phyloP scores from a whole-genome alignment of 2,797 vertebrate genomes.

The Delichon dasypus region DNA sequence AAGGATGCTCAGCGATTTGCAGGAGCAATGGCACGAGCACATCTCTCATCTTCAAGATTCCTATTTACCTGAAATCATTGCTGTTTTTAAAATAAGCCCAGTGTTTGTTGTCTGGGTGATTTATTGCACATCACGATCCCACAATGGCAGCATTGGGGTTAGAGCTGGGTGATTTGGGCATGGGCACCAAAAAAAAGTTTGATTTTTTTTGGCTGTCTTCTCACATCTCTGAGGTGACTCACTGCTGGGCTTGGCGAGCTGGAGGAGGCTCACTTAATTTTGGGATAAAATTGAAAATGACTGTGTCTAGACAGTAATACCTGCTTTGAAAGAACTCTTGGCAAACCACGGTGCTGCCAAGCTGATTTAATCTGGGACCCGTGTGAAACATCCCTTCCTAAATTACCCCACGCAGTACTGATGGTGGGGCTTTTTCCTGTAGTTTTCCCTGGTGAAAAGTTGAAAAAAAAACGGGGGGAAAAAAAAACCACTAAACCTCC shows the following conservation, averaged over 20 bases:
- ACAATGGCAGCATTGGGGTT: accelerated
- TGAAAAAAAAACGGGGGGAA: not conserved
- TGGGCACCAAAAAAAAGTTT: accelerated
- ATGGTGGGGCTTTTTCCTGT: not conserved
- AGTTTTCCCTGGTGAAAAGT: not conserved
- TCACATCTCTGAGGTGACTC: not conserved
- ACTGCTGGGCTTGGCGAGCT: not conserved
- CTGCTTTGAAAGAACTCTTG: not conserved
- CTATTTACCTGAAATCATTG: accelerated
- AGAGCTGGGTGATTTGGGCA: not conserved
- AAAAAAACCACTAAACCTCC: not conserved
- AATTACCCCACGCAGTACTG: not conserved
- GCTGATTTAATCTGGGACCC: not conserved
- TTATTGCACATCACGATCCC: not conserved
- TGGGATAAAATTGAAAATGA: not conserved
- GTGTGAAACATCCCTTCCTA: not conserved
- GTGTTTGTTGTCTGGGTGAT: accelerated
- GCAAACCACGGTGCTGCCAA: not conserved
- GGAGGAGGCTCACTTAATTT: not conserved
- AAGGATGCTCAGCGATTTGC: not conserved
- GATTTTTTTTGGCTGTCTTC: not conserved
- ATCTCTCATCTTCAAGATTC: not conserved
- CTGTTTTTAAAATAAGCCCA: accelerated
- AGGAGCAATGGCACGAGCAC: accelerated
- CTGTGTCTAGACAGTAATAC: conserved; percentile 29